Evolutionary conservation across 2,797 vertebrate species (phyloP).

Genomic region (Pogoniulus pusillus): DNA sequence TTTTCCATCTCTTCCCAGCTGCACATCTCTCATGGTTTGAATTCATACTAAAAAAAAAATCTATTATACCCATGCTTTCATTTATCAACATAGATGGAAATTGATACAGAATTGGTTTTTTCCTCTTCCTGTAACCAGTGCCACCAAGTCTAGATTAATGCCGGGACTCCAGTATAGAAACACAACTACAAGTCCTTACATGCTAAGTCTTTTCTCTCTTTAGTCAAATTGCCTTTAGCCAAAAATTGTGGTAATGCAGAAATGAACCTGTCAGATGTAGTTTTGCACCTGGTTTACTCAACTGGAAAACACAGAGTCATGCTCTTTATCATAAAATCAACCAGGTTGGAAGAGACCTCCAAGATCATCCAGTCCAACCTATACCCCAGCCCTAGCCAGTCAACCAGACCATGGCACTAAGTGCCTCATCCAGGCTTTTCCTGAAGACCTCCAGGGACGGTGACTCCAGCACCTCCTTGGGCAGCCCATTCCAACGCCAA

Average conservation of each 20-base stretch:
- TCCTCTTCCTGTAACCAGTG: background rate
- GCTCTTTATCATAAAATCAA: conserved; percentile 34
- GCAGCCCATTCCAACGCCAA: no score
- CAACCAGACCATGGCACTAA: no score
- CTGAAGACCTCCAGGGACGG: no score
- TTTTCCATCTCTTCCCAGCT: background rate
- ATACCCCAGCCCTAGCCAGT: no score
- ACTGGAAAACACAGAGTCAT: background rate
- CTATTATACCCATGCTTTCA: background rate
- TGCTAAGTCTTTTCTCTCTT: background rate
- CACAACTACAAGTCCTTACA: background rate
- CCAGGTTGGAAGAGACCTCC: no score
- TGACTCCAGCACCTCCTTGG: no score
- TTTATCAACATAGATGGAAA: background rate
- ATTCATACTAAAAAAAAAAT: background rate
- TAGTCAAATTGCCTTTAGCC: conserved; percentile 32
- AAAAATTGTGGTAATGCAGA: background rate
- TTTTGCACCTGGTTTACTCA: background rate
- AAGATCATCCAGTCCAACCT: no score
- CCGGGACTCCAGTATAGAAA: background rate
- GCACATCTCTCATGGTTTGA: background rate
- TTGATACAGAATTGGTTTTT: background rate
- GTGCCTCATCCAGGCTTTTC: no score
- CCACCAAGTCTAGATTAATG: background rate
- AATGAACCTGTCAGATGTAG: conserved; percentile 15